Conservation (phyloP, 2,113 vertebrate genomes). For the Salminus brasiliensis region DNA sequence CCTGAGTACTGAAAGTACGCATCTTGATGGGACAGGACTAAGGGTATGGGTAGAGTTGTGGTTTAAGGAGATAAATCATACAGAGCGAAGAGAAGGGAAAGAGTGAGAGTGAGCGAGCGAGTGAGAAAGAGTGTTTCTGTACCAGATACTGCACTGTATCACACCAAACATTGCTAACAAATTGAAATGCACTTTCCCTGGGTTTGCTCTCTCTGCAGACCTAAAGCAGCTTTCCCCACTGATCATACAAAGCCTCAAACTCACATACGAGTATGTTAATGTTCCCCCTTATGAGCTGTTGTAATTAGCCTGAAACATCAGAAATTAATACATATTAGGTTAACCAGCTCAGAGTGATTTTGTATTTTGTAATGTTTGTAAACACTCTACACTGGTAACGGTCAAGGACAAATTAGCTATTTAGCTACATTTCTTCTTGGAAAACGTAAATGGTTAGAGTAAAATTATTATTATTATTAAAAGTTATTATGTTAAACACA, state of each 20-base stretch:
- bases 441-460: no score
- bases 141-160: constrained; percentile 9
- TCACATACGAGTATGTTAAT: not conserved
- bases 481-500: no score
- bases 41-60: not conserved
- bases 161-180: not conserved
- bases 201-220: not conserved
- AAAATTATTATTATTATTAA: no score
- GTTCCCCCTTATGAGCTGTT: no score
- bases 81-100: not conserved
- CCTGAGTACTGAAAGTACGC: not conserved
- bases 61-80: constrained; percentile 24
- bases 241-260: not conserved
- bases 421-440: no score
- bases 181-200: constrained; percentile 8
- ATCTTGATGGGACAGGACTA: not conserved
- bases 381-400: no score
- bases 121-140: not conserved
- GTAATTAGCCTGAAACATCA: no score
- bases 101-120: not conserved
- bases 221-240: not conserved
- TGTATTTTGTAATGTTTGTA: no score
- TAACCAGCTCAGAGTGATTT: no score
- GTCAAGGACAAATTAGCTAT: no score
- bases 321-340: no score